Percentiles rank a stretch among this genome's conserved stretches.
phyloP scores from a whole-genome alignment of 1,140 invertebrate species.

The Lepeophtheirus salmonis region DNA sequence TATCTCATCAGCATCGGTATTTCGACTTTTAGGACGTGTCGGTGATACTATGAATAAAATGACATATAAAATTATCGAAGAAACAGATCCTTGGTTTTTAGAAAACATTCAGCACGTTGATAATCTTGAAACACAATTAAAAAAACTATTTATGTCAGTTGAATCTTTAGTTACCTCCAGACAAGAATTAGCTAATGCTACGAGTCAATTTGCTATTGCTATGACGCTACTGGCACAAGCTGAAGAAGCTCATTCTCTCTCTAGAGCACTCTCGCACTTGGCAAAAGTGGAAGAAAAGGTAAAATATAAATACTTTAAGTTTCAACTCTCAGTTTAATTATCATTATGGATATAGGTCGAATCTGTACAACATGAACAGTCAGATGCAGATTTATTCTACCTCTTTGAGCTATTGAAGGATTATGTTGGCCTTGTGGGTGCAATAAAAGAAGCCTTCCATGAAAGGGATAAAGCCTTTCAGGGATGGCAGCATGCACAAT shows the following conservation, averaged over 20 bases:
- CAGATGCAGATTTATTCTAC: conserved; percentile 82
- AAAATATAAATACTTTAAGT: background rate
- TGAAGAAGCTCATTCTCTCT: conserved; percentile 5
- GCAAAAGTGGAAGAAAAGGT: conserved; percentile 12
- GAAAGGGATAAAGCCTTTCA: conserved; percentile 94
- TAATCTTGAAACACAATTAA: conserved; percentile 65
- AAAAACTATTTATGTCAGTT: conserved; percentile 66
- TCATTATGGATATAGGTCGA: background rate
- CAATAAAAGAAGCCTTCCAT: conserved; percentile 93
- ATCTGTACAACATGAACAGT: conserved; percentile 42
- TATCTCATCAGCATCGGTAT: conserved; percentile 80
- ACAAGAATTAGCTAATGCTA: conserved; percentile 58
- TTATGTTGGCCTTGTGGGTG: conserved; percentile 74
- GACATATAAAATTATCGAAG: conserved; percentile 32
- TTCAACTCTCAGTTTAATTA: background rate
- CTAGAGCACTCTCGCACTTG: conserved; percentile 5
- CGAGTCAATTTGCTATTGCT: conserved; percentile 63
- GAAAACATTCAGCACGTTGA: conserved; percentile 84
- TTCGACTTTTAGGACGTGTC: conserved; percentile 85
- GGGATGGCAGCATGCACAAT: conserved; percentile 90
- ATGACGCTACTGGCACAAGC: conserved; percentile 48
- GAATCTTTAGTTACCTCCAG: conserved; percentile 69
- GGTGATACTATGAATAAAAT: conserved; percentile 97
- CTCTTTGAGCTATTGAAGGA: conserved; percentile 85
- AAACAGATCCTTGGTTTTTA: conserved; percentile 60